A percentile compares a stretch with the other conserved stretches of the same genome.
Evolutionary conservation across 35 echinoderm and acorn worm species (phyloP).

Genomic region (Apostichopus japonicus): DNA sequence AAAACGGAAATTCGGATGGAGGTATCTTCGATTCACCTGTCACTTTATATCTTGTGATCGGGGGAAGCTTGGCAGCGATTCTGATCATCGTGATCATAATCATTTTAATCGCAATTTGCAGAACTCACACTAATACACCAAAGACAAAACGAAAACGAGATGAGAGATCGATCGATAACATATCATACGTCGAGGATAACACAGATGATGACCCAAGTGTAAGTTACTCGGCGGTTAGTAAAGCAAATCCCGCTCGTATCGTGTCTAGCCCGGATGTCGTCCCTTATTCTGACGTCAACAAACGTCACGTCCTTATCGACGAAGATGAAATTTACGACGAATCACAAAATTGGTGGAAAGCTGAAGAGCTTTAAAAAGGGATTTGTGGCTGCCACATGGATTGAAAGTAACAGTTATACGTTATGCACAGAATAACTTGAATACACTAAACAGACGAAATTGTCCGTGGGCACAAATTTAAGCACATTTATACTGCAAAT

Average conservation of each 20-base stretch:
- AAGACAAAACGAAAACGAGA: not conserved
- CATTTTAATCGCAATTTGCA: not conserved
- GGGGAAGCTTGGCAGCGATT: not conserved
- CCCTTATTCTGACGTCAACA: constrained; percentile 2
- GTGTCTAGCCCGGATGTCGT: not conserved
- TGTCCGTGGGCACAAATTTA: no score
- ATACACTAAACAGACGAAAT: no score
- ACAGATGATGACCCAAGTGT: not conserved
- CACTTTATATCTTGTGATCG: not conserved
- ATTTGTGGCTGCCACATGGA: no score
- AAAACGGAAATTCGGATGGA: not conserved
- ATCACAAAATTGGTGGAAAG: not conserved
- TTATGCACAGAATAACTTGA: no score
- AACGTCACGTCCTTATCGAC: not conserved
- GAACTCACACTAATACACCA: not conserved
- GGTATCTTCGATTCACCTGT: not conserved
- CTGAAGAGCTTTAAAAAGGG: not conserved
- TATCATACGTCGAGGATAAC: not conserved
- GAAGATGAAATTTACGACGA: constrained; percentile 9
- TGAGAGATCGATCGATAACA: not conserved
- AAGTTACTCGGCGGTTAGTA: not conserved
- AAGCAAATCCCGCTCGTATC: not conserved
- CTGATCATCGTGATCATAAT: not conserved
- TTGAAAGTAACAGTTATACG: no score
- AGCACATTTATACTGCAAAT: no score